Conservation (phyloP, 2,888 invertebrate genomes). For the Conus canariensis region DNA sequence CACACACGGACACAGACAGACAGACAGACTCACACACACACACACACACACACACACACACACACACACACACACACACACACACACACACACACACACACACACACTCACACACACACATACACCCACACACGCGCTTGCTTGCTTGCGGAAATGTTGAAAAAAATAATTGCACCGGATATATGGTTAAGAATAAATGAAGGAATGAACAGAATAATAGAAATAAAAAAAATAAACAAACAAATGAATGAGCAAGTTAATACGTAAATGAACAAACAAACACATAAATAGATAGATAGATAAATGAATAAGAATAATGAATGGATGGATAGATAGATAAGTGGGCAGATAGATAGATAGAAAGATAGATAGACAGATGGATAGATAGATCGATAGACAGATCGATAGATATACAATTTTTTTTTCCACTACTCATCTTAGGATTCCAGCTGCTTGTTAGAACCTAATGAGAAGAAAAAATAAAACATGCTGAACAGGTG, state of each 20-base stretch:
- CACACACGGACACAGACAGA: not conserved
- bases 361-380: no score
- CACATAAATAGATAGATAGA: not conserved
- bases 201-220: not conserved
- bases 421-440: no score
- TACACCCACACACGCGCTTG: not conserved
- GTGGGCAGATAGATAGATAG: no score
- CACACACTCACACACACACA: constrained; percentile 1
- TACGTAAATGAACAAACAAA: not conserved
- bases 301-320: no score
- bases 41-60: not conserved
- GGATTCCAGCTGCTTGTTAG: no score
- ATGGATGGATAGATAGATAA: no score
- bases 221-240: not conserved
- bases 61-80: not conserved
- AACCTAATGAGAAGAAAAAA: no score
- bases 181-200: not conserved
- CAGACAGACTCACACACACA: not conserved
- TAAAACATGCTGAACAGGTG: no score
- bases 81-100: not conserved
- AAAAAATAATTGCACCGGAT: no score
- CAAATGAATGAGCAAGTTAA: fast-evolving
- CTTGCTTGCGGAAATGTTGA: not conserved
- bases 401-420: no score
- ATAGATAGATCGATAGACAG: no score